A percentile compares a stretch with the other conserved stretches of the same genome.
Evolutionary conservation across 35 echinoderm and acorn worm species (phyloP).

Genomic region (Diadema setosum): DNA sequence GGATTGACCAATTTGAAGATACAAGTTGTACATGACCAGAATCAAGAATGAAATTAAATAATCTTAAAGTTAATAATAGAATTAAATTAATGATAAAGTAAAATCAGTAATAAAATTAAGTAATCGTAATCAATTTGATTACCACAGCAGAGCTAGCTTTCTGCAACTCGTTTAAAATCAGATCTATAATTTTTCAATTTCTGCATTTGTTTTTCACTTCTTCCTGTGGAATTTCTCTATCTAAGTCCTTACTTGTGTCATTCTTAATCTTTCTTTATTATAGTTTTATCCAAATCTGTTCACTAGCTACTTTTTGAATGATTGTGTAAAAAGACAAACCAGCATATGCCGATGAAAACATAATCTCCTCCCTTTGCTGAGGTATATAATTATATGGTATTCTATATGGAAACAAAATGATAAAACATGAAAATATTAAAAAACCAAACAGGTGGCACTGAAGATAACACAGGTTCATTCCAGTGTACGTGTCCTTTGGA

Average conservation of each 20-base stretch:
- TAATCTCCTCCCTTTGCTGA: not conserved
- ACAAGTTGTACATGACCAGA: not conserved
- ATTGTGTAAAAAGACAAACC: not conserved
- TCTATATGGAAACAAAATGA: not conserved
- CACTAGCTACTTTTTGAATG: too few relatives aligned
- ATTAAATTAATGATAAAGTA: too few relatives aligned
- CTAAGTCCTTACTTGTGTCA: not conserved
- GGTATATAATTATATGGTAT: not conserved
- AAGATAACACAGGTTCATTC: too few relatives aligned
- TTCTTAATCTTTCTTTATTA: not conserved
- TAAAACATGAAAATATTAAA: not conserved
- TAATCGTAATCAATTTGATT: not conserved
- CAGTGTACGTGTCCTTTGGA: conserved; percentile 23
- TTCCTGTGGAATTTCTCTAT: not conserved
- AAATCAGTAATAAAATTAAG: too few relatives aligned
- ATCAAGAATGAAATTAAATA: not conserved
- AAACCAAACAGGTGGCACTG: not conserved
- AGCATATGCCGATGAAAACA: not conserved
- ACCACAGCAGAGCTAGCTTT: not conserved
- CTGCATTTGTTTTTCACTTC: not conserved
- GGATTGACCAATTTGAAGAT: not conserved
- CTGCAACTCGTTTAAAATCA: not conserved
- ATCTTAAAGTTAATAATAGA: too few relatives aligned
- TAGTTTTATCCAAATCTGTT: not conserved
- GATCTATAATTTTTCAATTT: not conserved